A percentile compares a stretch with the other conserved stretches of the same genome.
These are phyloP conservation scores for Omphaloscelis lunosa DNA, from an alignment of 2,888 invertebrate species.

Conservation along the genomic window DNA sequence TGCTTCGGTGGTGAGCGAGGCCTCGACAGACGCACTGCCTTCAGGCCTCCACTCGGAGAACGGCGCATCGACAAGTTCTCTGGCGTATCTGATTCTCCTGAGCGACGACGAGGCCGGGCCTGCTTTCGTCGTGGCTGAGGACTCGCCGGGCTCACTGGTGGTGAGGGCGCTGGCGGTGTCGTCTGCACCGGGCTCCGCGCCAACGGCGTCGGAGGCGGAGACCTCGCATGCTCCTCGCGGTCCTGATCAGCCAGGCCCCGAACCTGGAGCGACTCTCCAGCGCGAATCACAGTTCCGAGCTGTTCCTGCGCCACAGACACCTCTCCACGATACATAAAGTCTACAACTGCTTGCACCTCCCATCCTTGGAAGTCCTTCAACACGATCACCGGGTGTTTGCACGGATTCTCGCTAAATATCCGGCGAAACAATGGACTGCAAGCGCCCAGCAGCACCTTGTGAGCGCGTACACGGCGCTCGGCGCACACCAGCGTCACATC, in stretches of 20 bases:
- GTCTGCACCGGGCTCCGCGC: constrained; percentile 87
- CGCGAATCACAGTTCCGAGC: constrained; percentile 95
- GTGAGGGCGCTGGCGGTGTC: constrained; percentile 86
- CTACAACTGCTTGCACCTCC: constrained; percentile 97
- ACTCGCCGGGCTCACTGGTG: constrained; percentile 92
- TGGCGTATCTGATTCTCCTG: constrained; percentile 92
- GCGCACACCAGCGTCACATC: constrained; percentile 97
- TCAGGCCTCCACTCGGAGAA: constrained; percentile 83
- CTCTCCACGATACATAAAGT: constrained; percentile 98
- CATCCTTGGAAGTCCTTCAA: constrained; percentile 97
- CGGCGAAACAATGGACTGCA: constrained; percentile 97
- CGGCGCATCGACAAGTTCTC: constrained; percentile 92
- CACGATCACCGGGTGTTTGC: constrained; percentile 98
- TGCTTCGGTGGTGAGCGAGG: constrained; percentile 85
- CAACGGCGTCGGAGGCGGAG: constrained; percentile 84
- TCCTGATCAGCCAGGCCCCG: constrained; percentile 94
- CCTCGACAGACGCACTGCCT: constrained; percentile 84
- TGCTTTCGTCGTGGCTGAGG: constrained; percentile 96
- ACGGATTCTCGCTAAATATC: constrained; percentile 97
- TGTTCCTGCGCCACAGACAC: constrained; percentile 97
- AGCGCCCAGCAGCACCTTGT: constrained; percentile 97
- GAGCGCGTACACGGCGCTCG: constrained; percentile 96
- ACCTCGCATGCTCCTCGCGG: constrained; percentile 83
- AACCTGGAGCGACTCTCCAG: constrained; percentile 96
- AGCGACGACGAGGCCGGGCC: constrained; percentile 95